These are phyloP conservation scores for Sinodicranocentrus sp. DNA, from an alignment of 2,888 invertebrate species.

Conservation along the genomic window DNA sequence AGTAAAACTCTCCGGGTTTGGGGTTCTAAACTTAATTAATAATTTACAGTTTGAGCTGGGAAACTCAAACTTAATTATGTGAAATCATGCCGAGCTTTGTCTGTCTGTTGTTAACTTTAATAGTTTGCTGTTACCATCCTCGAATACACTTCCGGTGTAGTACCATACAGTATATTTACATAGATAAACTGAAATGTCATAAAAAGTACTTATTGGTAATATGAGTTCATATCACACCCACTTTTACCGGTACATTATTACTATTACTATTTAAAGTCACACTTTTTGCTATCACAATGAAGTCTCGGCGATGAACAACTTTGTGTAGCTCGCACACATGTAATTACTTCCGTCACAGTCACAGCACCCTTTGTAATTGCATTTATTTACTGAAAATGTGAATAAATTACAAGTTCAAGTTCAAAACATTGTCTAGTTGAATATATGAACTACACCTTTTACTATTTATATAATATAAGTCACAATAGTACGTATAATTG, in stretches of 20 bases:
- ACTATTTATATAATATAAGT: background rate
- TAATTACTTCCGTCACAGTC: background rate
- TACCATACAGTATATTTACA: too few species aligned
- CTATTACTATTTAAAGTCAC: background rate
- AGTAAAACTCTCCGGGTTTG: too few species aligned
- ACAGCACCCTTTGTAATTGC: slow-evolving; percentile 10
- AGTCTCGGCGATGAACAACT: background rate
- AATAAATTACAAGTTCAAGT: slow-evolving; percentile 15
- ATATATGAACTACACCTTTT: background rate
- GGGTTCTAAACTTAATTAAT: too few species aligned
- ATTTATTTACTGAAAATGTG: background rate
- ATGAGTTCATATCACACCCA: background rate
- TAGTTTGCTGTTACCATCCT: too few species aligned
- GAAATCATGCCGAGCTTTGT: too few species aligned
- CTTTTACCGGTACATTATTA: background rate
- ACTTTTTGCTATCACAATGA: slow-evolving; percentile 1
- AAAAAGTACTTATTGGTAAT: too few species aligned
- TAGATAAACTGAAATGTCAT: too few species aligned
- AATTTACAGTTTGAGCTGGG: too few species aligned
- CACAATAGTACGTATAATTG: slow-evolving; percentile 8
- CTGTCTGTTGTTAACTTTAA: too few species aligned
- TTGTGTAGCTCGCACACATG: background rate
- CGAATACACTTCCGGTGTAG: too few species aligned
- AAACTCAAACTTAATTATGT: too few species aligned
- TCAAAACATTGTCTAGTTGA: background rate